These are phyloP conservation scores for Pyralis farinalis DNA, from an alignment of 2,888 invertebrate species.

Conservation along the genomic window DNA sequence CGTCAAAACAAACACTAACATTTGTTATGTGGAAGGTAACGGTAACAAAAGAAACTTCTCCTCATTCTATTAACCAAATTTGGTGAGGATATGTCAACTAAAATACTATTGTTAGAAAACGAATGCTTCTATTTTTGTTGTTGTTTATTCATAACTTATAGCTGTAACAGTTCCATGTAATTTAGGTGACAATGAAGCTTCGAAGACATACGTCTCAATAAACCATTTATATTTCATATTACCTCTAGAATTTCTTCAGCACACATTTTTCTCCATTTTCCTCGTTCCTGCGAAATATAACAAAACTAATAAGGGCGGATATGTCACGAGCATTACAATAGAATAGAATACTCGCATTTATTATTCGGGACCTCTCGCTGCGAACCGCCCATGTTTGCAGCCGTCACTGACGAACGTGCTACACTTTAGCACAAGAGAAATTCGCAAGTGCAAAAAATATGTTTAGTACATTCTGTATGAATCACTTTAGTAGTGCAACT, in stretches of 20 bases:
- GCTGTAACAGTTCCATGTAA: too few relatives aligned
- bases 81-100: too few relatives aligned
- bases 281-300: constrained; percentile 17
- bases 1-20: too few relatives aligned
- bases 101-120: too few relatives aligned
- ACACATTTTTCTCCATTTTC: constrained; percentile 9
- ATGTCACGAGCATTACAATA: constrained; percentile 38
- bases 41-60: too few relatives aligned
- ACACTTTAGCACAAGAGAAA: constrained; percentile 22
- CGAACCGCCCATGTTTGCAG: constrained; percentile 39
- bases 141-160: too few relatives aligned
- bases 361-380: constrained; percentile 36
- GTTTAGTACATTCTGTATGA: too few relatives aligned
- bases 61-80: too few relatives aligned
- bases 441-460: too few relatives aligned
- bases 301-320: constrained; percentile 38
- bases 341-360: constrained; percentile 36
- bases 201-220: background rate
- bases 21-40: too few relatives aligned
- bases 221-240: background rate
- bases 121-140: too few relatives aligned
- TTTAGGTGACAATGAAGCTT: background rate
- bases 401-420: constrained; percentile 33
- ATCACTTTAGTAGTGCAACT: too few relatives aligned
- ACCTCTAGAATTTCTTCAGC: background rate